Evolutionary conservation across 64 coral and sea anemone genomes (phyloP), one percentile per base, ranked within the genome.

Genomic region (Montipora cactus): DNA sequence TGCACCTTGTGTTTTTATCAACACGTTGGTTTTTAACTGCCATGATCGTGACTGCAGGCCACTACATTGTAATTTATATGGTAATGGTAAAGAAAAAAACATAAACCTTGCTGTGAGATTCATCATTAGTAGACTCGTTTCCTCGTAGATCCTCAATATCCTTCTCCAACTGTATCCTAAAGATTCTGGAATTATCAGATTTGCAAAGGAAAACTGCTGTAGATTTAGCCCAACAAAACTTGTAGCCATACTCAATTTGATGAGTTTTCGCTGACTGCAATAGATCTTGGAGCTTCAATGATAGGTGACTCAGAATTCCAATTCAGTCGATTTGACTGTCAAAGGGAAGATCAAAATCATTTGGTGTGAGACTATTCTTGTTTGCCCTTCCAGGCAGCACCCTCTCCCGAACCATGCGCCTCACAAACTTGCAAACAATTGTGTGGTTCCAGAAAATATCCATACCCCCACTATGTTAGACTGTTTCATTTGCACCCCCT

Each of bases 241-340:
- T 90, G 75, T 58, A 90, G 75, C 76, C 88, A 5, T 90, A 57
- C 47, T 90, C 52, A 58, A 55, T 90, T 90, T 90, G 88, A 79
- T 76, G 75, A 20, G n/a, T 55, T 55, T 90, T 90, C 0, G 88
- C 75, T 8, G 45, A 59, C 14, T 75, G 47, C 46, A 80, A 67
- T 22, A 78, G 74, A 59, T 90, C 74, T 67, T 79, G 88, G 18
- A 90, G 88, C 71, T 79, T 79, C 44, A 74, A 74, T 50, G 88
- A 18, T 19, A 90, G 88, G 44, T 90, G 88, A 67, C 88, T 79
- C 19, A 90, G 58, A 76, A 90, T 90, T 76, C 47, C 49, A 55
- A 90, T 58, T 48, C 74, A 75, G 11, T 47, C 1, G 74, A 58
- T 70, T 45, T 78, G 47, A 14, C 46, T 67, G 7, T 90, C 88